Evolutionary conservation across 2,888 invertebrate genomes (phyloP).

Genomic region (Neria commutata): DNA sequence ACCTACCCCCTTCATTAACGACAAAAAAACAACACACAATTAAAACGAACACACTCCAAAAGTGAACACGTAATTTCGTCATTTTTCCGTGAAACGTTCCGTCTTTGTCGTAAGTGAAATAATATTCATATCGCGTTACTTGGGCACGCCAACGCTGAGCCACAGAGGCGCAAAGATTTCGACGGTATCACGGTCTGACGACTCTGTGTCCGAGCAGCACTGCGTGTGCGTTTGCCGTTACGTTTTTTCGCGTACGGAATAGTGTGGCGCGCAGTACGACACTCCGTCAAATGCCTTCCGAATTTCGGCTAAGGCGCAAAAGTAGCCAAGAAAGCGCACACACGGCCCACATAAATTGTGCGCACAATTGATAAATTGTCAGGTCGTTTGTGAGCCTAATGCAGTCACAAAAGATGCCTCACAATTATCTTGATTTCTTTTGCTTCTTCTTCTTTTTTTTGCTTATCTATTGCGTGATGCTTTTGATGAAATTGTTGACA

Average conservation of each 20-base stretch:
- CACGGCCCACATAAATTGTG: constrained; percentile 38
- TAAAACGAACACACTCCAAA: constrained; percentile 22
- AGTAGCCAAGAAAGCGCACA: neutral
- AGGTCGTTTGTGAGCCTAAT: constrained; percentile 12
- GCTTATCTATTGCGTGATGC: no score
- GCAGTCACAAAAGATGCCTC: constrained; percentile 25
- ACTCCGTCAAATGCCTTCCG: no score
- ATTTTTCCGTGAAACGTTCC: neutral
- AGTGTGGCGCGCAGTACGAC: neutral
- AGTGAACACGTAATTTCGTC: neutral
- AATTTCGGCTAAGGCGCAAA: no score
- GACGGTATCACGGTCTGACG: no score
- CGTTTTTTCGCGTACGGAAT: neutral
- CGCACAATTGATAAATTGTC: constrained; percentile 57
- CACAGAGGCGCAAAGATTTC: no score
- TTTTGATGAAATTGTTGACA: constrained; percentile 35
- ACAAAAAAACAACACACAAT: constrained; percentile 49
- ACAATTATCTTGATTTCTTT: neutral
- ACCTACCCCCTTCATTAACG: constrained; percentile 48
- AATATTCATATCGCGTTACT: neutral
- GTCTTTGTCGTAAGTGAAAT: neutral
- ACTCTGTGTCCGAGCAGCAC: no score
- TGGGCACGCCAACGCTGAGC: neutral
- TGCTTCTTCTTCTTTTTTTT: neutral
- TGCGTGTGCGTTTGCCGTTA: neutral